Conservation (phyloP, 2,888 invertebrate genomes). For the Atethmia centrago region DNA sequence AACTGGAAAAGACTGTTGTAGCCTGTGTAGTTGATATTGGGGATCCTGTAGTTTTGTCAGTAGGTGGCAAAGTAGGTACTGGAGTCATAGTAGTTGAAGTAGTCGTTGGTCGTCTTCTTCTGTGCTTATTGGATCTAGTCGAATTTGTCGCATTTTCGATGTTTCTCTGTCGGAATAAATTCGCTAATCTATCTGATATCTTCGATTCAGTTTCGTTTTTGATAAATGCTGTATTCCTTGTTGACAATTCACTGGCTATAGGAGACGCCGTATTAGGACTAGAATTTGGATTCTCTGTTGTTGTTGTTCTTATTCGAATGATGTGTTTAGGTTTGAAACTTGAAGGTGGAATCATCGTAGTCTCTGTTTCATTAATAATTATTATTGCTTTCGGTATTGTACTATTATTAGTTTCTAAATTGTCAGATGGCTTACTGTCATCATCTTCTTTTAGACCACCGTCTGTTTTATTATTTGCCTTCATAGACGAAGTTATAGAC, state of each 20-base stretch:
- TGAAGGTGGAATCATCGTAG: slow-evolving; percentile 64
- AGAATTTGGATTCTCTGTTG: slow-evolving; percentile 78
- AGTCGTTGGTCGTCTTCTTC: slow-evolving; percentile 86
- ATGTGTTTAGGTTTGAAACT: slow-evolving; percentile 78
- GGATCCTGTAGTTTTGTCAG: slow-evolving; percentile 42
- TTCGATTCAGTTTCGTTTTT: slow-evolving; percentile 73
- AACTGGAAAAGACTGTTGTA: slow-evolving; percentile 62
- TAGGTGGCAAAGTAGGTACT: slow-evolving; percentile 42
- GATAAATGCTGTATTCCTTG: slow-evolving; percentile 68
- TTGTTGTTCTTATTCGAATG: slow-evolving; percentile 85
- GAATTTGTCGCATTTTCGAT: slow-evolving; percentile 75
- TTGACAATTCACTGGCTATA: slow-evolving; percentile 76
- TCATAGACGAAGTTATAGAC: slow-evolving; percentile 89
- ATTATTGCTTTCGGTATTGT: slow-evolving; percentile 70
- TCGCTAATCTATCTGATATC: slow-evolving; percentile 79
- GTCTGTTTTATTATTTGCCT: slow-evolving; percentile 87
- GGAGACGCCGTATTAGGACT: slow-evolving; percentile 78
- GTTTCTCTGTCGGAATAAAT: slow-evolving; percentile 76
- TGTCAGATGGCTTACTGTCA: slow-evolving; percentile 74
- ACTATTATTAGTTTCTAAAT: slow-evolving; percentile 67
- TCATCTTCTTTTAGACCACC: slow-evolving; percentile 74
- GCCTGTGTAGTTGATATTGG: slow-evolving; percentile 55
- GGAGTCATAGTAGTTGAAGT: slow-evolving; percentile 79
- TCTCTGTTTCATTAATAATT: slow-evolving; percentile 76
- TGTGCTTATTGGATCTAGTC: slow-evolving; percentile 79